A percentile compares a stretch with the other conserved stretches of the same genome.
phyloP scores from a whole-genome alignment of 2,797 vertebrate species.

The Lepus oiostolus region DNA sequence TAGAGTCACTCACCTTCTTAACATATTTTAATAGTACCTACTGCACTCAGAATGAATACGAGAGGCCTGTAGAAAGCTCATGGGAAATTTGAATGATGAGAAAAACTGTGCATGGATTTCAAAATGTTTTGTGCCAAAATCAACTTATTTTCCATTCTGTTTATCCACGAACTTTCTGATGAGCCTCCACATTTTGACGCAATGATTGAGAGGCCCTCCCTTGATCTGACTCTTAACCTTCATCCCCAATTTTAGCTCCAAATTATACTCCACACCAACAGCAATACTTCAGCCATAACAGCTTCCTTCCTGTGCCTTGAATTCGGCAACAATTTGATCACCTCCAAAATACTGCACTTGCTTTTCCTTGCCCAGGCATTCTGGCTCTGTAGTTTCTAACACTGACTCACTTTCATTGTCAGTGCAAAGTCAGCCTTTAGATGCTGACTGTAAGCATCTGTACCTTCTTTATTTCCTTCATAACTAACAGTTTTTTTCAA shows the following conservation, averaged over 20 bases:
- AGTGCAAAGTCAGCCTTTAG: not conserved
- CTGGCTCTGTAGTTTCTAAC: fast-evolving
- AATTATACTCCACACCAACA: not conserved
- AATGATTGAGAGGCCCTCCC: not conserved
- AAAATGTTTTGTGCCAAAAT: no score
- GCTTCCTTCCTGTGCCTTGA: not conserved
- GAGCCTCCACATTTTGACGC: not conserved
- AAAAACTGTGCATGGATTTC: no score
- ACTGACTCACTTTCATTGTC: not conserved
- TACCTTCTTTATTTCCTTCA: not conserved
- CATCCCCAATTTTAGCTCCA: not conserved
- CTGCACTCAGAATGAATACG: not conserved
- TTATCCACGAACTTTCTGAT: no score
- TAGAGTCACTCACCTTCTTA: not conserved
- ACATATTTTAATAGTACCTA: not conserved
- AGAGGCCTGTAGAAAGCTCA: no score
- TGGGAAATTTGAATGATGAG: no score
- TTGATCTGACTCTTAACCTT: not conserved
- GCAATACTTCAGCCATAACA: not conserved
- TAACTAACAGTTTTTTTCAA: not conserved
- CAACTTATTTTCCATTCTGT: no score
- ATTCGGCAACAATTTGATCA: not conserved
- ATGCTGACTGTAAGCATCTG: not conserved
- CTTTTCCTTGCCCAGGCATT: not conserved
- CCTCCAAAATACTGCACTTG: not conserved